A percentile compares a stretch with the other conserved stretches of the same genome.
These are phyloP conservation scores for Microcebus jonahi DNA, from an alignment of 2,113 vertebrate species.

Conservation along the genomic window DNA sequence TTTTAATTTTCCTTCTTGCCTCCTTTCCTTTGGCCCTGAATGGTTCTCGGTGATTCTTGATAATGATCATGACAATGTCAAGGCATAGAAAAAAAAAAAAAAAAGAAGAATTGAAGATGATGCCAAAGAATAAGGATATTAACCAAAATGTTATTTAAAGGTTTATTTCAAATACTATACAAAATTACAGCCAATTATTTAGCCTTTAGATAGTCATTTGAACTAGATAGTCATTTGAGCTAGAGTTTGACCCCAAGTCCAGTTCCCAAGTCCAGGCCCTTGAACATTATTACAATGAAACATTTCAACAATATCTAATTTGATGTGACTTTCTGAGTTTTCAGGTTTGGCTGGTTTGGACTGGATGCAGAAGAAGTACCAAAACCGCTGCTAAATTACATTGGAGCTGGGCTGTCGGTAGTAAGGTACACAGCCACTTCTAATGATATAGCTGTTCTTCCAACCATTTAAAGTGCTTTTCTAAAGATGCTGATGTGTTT, in stretches of 20 bases:
- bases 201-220: background rate
- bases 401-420: slow-evolving; percentile 91
- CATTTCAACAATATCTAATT: background rate
- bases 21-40: background rate
- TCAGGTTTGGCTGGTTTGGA: slow-evolving; percentile 95
- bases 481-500: background rate
- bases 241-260: background rate
- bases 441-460: background rate
- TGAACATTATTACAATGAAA: background rate
- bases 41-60: background rate
- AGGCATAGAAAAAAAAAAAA: background rate
- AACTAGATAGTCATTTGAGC: background rate
- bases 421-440: slow-evolving; percentile 85
- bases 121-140: background rate
- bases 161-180: background rate
- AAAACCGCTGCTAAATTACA: slow-evolving; percentile 90
- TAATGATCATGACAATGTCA: background rate
- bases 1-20: background rate
- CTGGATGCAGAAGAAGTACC: slow-evolving; percentile 89
- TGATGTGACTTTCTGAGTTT: slow-evolving; percentile 59
- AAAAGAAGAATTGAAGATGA: background rate
- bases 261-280: background rate
- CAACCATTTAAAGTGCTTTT: background rate
- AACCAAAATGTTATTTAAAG: background rate
- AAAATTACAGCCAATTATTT: background rate